phyloP scores from a whole-genome alignment of 2,113 vertebrate species.

The Psittacus erithacus region DNA sequence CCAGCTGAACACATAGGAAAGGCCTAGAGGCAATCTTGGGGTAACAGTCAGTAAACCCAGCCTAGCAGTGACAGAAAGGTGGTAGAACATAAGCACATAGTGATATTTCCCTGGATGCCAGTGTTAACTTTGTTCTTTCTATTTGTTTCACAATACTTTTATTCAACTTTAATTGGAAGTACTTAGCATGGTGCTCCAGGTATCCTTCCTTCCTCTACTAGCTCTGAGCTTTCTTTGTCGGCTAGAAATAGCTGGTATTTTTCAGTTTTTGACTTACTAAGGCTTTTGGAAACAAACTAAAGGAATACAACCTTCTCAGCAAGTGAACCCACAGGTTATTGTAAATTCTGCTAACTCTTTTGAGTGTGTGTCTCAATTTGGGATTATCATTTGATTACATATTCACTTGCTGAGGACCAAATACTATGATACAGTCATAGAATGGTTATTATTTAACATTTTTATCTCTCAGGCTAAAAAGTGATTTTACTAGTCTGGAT shows the following conservation, averaged over 20 bases:
- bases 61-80: neutral
- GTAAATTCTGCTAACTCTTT: neutral
- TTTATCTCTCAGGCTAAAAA: neutral
- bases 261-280: neutral
- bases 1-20: neutral
- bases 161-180: neutral
- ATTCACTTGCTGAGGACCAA: neutral
- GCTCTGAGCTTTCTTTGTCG: neutral
- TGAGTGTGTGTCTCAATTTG: neutral
- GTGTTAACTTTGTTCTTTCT: fast-evolving
- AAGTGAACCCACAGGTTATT: neutral
- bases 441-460: neutral
- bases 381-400: neutral
- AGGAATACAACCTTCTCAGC: neutral
- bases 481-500: neutral
- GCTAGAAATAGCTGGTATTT: neutral
- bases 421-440: neutral
- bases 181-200: neutral
- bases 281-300: neutral
- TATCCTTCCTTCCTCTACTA: neutral
- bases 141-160: neutral
- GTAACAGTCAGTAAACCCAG: neutral
- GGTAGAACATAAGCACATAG: neutral
- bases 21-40: neutral
- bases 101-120: neutral